phyloP scores from a whole-genome alignment of 2,888 invertebrate species.

The Drosophila atroscutellata region DNA sequence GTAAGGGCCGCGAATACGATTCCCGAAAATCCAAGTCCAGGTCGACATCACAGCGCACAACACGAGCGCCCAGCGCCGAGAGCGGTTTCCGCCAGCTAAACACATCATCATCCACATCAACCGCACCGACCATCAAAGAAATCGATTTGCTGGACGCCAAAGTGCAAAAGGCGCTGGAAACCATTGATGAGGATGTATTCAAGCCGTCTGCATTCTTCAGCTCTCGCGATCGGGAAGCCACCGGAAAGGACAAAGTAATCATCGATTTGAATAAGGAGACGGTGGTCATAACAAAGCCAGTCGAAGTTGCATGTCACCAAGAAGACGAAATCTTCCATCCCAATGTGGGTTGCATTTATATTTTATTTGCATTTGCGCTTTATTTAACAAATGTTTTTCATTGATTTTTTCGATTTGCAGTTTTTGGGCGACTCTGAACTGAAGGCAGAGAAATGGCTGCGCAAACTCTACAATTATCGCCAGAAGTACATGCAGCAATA shows the following conservation, averaged over 20 bases:
- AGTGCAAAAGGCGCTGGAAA: conserved; percentile 87
- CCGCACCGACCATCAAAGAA: conserved; percentile 45
- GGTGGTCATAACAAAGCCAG: conserved; percentile 87
- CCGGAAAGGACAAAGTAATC: conserved; percentile 86
- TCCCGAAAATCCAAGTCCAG: conserved; percentile 70
- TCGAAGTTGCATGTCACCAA: conserved; percentile 85
- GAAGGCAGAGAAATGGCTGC: conserved; percentile 91
- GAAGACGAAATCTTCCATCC: conserved; percentile 89
- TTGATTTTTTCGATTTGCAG: conserved; percentile 84
- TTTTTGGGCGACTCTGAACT: conserved; percentile 89
- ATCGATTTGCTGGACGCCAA: conserved; percentile 75
- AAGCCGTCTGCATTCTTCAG: conserved; percentile 87
- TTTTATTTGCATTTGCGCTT: conserved; percentile 12
- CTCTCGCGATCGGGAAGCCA: conserved; percentile 87
- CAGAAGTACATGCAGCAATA: conserved; percentile 87
- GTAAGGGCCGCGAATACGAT: conserved; percentile 60
- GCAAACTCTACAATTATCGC: conserved; percentile 88
- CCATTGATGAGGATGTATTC: conserved; percentile 90
- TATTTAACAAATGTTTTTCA: conserved; percentile 12
- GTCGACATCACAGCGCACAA: conserved; percentile 61
- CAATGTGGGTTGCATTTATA: conserved; percentile 86
- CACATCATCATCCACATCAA: conserved; percentile 16
- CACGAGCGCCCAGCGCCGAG: conserved; percentile 72
- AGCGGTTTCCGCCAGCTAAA: conserved; percentile 55
- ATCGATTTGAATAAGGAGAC: conserved; percentile 91